A percentile compares a stretch with the other conserved stretches of the same genome.
Conservation (phyloP, 2,797 vertebrate genomes). For the Betta splendens region DNA sequence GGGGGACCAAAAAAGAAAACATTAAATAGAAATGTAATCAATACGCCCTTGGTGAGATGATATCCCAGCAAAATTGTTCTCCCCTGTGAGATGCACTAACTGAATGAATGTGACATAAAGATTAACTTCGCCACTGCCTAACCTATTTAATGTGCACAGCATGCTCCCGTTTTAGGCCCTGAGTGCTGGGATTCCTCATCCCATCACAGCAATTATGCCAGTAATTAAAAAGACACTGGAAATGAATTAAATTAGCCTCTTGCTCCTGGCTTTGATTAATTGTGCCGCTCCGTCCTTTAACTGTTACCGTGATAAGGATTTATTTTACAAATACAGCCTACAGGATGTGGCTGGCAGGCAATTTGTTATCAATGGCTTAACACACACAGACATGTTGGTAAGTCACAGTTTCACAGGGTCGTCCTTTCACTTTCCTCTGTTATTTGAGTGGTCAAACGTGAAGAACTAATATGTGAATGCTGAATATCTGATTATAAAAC, state of each 20-base stretch:
- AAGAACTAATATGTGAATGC: too few species aligned
- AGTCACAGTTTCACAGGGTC: constrained; percentile 26
- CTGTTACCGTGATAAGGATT: constrained; percentile 49
- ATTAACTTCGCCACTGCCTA: constrained; percentile 54
- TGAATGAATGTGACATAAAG: constrained; percentile 66
- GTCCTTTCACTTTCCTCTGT: constrained; percentile 2
- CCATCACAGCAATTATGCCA: constrained; percentile 63
- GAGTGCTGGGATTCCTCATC: constrained; percentile 58
- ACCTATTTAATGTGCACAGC: constrained; percentile 60
- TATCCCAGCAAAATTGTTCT: constrained; percentile 45
- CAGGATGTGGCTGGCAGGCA: constrained; percentile 13
- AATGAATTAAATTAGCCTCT: constrained; percentile 70
- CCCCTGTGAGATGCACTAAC: constrained; percentile 52
- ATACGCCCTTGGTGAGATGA: constrained; percentile 45
- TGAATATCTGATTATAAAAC: too few species aligned
- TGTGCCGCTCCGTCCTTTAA: constrained; percentile 53
- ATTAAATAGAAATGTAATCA: constrained; percentile 61
- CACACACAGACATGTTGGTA: constrained; percentile 24
- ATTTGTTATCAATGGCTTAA: constrained; percentile 37
- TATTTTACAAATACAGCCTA: constrained; percentile 38
- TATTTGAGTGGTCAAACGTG: not conserved
- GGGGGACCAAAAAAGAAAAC: constrained; percentile 24
- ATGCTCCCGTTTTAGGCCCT: constrained; percentile 45
- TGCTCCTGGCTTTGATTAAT: constrained; percentile 69
- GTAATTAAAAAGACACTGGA: constrained; percentile 77